These are phyloP conservation scores for Pangasius mekongensis DNA, from an alignment of 2,797 vertebrate species.

Conservation along the genomic window DNA sequence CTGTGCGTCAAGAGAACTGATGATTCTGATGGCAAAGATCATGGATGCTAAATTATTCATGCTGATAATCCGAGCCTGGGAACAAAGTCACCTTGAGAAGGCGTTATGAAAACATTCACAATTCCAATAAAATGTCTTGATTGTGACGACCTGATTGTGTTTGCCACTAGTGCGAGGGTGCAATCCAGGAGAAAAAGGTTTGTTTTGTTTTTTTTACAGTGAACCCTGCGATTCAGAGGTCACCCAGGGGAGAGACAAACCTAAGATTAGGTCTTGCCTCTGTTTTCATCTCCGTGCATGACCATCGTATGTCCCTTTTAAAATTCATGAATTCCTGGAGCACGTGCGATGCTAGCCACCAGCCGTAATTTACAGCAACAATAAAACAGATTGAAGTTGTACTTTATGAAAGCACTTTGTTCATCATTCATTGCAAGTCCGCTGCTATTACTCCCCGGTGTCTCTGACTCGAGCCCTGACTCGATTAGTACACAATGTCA, in stretches of 20 bases:
- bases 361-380: slow-evolving; percentile 57
- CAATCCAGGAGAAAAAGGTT: not conserved
- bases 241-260: slow-evolving; percentile 32
- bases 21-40: not conserved
- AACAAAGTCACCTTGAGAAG: slow-evolving; percentile 19
- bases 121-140: not conserved
- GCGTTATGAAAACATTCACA: slow-evolving; percentile 1
- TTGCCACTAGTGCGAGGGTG: not conserved
- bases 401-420: slow-evolving; percentile 48
- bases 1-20: not conserved
- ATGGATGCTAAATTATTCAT: not conserved
- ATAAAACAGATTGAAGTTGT: slow-evolving; percentile 59
- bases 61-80: slow-evolving; percentile 10
- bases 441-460: not conserved
- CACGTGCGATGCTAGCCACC: slow-evolving; percentile 7
- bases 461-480: slow-evolving; percentile 16
- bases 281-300: slow-evolving; percentile 12
- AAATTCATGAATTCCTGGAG: slow-evolving; percentile 59
- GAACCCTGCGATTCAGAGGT: slow-evolving; percentile 38
- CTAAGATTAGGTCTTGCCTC: slow-evolving; percentile 21
- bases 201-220: not conserved
- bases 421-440: slow-evolving; percentile 48
- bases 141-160: not conserved
- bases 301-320: slow-evolving; percentile 47
- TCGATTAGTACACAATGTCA: slow-evolving; percentile 36